Percentiles rank a stretch among this genome's conserved stretches.
phyloP scores from a whole-genome alignment of 1,140 invertebrate species.

The Hycleus cichorii region DNA sequence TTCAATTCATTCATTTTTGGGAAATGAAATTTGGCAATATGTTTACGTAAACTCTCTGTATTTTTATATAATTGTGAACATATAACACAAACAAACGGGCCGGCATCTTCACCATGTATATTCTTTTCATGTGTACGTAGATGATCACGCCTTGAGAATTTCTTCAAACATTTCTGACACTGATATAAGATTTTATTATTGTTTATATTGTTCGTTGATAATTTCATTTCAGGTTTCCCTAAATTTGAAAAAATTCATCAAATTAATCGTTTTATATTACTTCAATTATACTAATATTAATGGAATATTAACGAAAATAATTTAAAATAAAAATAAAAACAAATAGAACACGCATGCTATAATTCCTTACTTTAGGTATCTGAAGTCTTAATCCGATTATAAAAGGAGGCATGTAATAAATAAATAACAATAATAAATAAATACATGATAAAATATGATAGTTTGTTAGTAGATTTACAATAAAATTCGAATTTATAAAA shows the following conservation, averaged over 20 bases:
- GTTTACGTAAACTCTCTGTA: slow-evolving; percentile 41
- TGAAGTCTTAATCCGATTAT: too few relatives aligned
- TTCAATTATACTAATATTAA: too few relatives aligned
- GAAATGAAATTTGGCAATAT: slow-evolving; percentile 41
- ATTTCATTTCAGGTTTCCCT: slow-evolving; percentile 11
- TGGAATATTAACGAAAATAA: too few relatives aligned
- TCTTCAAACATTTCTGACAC: slow-evolving; percentile 38
- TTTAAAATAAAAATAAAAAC: too few relatives aligned
- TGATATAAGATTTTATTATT: slow-evolving; percentile 27
- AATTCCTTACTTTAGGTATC: too few relatives aligned
- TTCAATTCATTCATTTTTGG: slow-evolving; percentile 17
- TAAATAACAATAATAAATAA: too few relatives aligned
- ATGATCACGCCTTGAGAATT: slow-evolving; percentile 40
- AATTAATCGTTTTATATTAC: background rate
- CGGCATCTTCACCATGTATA: slow-evolving; percentile 41
- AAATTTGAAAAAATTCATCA: slow-evolving; percentile 3
- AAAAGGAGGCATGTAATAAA: too few relatives aligned
- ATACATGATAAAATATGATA: too few relatives aligned
- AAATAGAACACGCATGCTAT: too few relatives aligned
- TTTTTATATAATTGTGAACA: slow-evolving; percentile 42
- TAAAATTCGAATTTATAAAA: too few relatives aligned
- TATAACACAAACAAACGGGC: slow-evolving; percentile 39
- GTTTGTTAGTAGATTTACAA: too few relatives aligned
- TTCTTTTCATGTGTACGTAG: slow-evolving; percentile 41
- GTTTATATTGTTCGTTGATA: slow-evolving; percentile 6